Conservation (phyloP, 2,797 vertebrate species). For the Spinus olivaceus region DNA sequence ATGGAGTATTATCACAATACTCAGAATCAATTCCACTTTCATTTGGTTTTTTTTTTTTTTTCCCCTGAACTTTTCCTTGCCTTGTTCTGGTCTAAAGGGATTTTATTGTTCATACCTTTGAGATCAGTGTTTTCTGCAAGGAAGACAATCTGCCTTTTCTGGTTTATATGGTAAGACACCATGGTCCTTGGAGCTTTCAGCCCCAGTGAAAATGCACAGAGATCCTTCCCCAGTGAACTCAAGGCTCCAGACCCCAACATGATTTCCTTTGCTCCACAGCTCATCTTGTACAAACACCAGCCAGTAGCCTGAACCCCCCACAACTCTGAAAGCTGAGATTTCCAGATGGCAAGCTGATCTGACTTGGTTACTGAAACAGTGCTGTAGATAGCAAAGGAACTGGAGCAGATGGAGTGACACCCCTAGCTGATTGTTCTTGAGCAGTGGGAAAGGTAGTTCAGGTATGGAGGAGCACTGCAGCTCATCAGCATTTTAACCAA, state of each 20-base stretch:
- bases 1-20: neutral
- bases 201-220: neutral
- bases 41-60: neutral
- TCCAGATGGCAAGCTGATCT: neutral
- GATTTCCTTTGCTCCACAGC: neutral
- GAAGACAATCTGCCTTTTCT: neutral
- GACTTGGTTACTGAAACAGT: neutral
- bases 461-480: neutral
- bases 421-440: neutral
- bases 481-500: constrained; percentile 41
- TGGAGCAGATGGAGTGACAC: neutral
- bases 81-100: neutral
- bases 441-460: neutral
- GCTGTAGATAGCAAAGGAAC: neutral
- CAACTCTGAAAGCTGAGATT: neutral
- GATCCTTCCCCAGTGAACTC: neutral
- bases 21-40: neutral
- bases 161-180: neutral
- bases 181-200: neutral
- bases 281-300: neutral
- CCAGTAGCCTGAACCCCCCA: neutral
- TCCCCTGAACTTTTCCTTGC: neutral
- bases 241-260: neutral
- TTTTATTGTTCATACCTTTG: neutral
- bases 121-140: neutral